These are phyloP conservation scores for Miltochrista miniata DNA, from an alignment of 2,888 invertebrate genomes.

Conservation along the genomic window DNA sequence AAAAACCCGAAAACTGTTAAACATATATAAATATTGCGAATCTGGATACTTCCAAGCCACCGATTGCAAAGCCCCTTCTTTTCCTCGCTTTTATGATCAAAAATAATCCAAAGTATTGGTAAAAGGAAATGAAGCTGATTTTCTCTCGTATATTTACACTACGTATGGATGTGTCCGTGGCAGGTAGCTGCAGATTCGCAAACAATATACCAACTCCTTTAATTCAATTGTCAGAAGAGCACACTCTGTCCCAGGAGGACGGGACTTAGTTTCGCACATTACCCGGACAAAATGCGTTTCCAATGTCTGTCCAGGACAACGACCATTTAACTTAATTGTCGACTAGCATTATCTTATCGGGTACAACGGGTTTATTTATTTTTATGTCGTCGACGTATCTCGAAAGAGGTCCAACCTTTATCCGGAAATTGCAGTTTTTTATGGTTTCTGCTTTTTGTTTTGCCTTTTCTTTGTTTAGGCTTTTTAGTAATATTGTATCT, in stretches of 20 bases:
- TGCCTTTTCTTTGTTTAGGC: neutral
- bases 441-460: constrained; percentile 37
- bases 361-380: constrained; percentile 45
- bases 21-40: no score
- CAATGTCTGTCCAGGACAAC: constrained; percentile 38
- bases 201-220: constrained; percentile 27
- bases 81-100: neutral
- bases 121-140: neutral
- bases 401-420: constrained; percentile 42
- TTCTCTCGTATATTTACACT: neutral
- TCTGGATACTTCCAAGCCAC: no score
- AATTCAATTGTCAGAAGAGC: constrained; percentile 31
- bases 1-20: no score
- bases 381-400: constrained; percentile 42
- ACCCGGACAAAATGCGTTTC: constrained; percentile 42
- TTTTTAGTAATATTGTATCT: no score
- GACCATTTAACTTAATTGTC: constrained; percentile 55
- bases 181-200: constrained; percentile 12
- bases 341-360: constrained; percentile 55
- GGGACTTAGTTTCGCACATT: constrained; percentile 33
- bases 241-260: constrained; percentile 17
- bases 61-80: neutral
- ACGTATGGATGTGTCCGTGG: neutral
- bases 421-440: constrained; percentile 39
- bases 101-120: neutral